A percentile compares a stretch with the other conserved stretches of the same genome.
These are phyloP conservation scores for Morphnarchus princeps DNA, from an alignment of 2,113 vertebrate genomes.

Conservation along the genomic window DNA sequence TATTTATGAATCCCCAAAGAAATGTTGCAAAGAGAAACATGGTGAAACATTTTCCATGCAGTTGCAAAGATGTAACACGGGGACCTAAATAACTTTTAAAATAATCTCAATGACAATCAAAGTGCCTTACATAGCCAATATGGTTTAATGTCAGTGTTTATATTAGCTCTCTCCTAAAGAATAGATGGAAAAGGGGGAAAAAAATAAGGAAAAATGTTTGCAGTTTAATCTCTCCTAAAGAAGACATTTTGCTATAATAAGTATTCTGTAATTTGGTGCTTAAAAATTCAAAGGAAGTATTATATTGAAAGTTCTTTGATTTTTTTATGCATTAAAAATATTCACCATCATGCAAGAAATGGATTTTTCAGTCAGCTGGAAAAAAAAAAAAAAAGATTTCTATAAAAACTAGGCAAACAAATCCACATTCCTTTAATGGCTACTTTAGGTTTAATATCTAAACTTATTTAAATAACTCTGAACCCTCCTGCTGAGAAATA, in stretches of 20 bases:
- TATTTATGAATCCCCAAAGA: constrained; percentile 99
- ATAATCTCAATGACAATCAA: constrained; percentile 86
- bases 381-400: constrained; percentile 54
- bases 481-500: constrained; percentile 83
- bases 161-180: constrained; percentile 63
- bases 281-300: constrained; percentile 75
- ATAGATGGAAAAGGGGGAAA: constrained; percentile 7
- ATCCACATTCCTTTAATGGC: constrained; percentile 80
- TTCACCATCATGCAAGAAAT: constrained; percentile 68
- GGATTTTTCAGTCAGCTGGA: constrained; percentile 75
- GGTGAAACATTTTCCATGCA: constrained; percentile 76
- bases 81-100: constrained; percentile 86
- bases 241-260: constrained; percentile 68
- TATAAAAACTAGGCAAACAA: constrained; percentile 76
- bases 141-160: constrained; percentile 76
- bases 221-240: constrained; percentile 70
- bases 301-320: constrained; percentile 67
- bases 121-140: constrained; percentile 78
- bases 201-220: constrained; percentile 21
- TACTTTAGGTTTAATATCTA: constrained; percentile 84
- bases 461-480: constrained; percentile 87
- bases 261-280: constrained; percentile 68
- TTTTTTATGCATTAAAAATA: constrained; percentile 73
- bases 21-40: constrained; percentile 89
- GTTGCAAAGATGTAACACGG: constrained; percentile 74